Base-by-base conservation (phyloP, 2,797 vertebrate genomes). In the Sebastes miniatus region DNA sequence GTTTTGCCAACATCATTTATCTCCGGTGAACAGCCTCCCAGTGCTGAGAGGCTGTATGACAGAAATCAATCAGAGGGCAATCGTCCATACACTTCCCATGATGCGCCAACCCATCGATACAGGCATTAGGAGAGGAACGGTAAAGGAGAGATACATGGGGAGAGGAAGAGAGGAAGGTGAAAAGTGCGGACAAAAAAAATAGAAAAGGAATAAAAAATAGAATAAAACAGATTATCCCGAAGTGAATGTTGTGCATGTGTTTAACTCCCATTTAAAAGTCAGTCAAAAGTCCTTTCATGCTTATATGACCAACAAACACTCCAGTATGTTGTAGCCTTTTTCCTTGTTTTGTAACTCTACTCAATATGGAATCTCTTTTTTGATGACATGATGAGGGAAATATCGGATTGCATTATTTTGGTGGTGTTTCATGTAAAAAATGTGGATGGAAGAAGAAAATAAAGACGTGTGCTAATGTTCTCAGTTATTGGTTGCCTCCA, bases 61-160 rank as follows among this genome's bases (percentile, higher is more conserved):
- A 92, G 84, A 92, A 94, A 96, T 94, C 94, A 94, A 93, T 95
- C 90, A 83, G 85, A 82, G 88, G 85, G 84, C 91, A 93, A 92
- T 93, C 89, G 80, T 84, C 91, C 91, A 88, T 90, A 90, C 89
- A 87, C 90, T 81, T 80, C 80, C 83, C 85, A 87, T 81, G 83
- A 91, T 89, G 89, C 79, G 62, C 69, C 85, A 78, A 83, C 73
- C 81, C 87, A 91, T 93, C 84, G 87, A 92, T 89, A 92, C 79
- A 77, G 74, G 68, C 77, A 76, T 86, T 79, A 77, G 66, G 29
- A 56, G 59, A 31, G 79, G 32, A 66, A 56, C 2, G 32, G 68
- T 22, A 5, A 36, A 20, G 61, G 57, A 25, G 73, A 43, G 77
- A 77, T 3, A 67, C n/a, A 56, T 8, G 39, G 34, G 20, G 59